Conservation (phyloP, 2,888 invertebrate species). For the Uropetala carovei region DNA sequence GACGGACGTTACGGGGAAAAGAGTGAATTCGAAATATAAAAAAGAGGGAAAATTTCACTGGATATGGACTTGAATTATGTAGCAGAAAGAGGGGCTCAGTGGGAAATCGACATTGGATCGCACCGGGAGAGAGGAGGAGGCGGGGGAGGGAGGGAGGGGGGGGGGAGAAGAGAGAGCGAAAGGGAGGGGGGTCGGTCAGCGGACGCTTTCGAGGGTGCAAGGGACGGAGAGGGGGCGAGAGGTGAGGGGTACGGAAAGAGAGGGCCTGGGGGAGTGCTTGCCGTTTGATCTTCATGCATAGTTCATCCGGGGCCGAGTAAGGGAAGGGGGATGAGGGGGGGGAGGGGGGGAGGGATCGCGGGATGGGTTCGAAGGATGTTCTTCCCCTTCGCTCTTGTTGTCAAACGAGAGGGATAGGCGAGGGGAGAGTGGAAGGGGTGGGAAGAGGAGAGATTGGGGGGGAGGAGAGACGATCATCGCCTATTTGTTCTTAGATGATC, state of each 20-base stretch:
- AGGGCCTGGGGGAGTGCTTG: constrained; percentile 40
- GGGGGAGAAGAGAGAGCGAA: not conserved
- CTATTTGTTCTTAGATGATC: constrained; percentile 13
- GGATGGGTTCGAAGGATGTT: constrained; percentile 24
- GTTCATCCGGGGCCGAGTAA: constrained; percentile 27
- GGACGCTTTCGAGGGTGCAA: not conserved
- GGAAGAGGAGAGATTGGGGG: not conserved
- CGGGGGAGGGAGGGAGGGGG: not conserved
- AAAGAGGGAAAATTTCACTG: constrained; percentile 57
- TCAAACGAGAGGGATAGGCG: constrained; percentile 47
- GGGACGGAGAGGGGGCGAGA: not conserved
- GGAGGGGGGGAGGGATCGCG: not conserved
- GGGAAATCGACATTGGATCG: constrained; percentile 61
- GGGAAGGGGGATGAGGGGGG: not conserved
- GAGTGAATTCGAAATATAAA: constrained; percentile 64
- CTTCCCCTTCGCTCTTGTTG: constrained; percentile 28
- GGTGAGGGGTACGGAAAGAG: not conserved
- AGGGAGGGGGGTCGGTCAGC: not conserved
- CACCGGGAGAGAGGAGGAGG: not conserved
- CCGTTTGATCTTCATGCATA: constrained; percentile 63
- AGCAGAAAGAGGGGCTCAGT: constrained; percentile 49
- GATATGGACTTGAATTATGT: constrained; percentile 64
- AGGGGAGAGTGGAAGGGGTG: not conserved
- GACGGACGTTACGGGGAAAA: constrained; percentile 37
- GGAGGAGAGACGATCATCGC: constrained; percentile 1